Base-by-base conservation (phyloP, 1,140 invertebrate species). In the Gryllus bimaculatus region DNA sequence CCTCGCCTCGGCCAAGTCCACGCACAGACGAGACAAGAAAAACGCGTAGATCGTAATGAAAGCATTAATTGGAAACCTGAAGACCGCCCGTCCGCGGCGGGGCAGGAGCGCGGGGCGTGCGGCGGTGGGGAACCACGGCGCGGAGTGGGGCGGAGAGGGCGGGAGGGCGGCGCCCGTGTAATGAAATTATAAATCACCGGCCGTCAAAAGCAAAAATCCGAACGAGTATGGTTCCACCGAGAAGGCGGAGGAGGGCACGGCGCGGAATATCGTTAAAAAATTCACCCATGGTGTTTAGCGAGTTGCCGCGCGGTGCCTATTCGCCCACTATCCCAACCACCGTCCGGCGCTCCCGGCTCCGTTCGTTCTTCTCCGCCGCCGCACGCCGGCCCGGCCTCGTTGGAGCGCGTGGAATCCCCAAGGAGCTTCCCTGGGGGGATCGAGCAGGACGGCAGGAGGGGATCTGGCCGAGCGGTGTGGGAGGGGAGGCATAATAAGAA, bases 141-240 rank as follows among this genome's bases (percentile, higher is more conserved):
- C 1, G 26, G 26, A 39, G 26, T 1, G 26, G 1, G 26, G 26
- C 26, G 26, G 26, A 5, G 26, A 39, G 54, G 54, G 10, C 54
- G 54, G 54, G 3, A 7, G 54, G 10, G 54, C 10, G 54, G 10
- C 0, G 10, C 54, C 18, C 2, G 10, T 66, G 54, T 10, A 66
- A 66, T 66, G 54, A 66, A 66, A 66, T 1, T 66, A 66, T 66
- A 66, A 66, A 3, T 7, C 2, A 7, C 54, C 54, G 54, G 54
- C 54, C 54, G 54, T 66, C 54, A 66, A 66, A 66, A 66, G 54
- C 54, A 66, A 66, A 66, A 66, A 66, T 66, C 54, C 54, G 54
- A 66, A 66, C 54, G 54, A 66, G 54, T 66, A 3, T 66, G 54
- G 54, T 13, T 66, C 54, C 54, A 66, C 54, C 54, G 2, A 13